Base-by-base conservation (phyloP, 2,113 vertebrate genomes). In the Clarias macrocephalus region DNA sequence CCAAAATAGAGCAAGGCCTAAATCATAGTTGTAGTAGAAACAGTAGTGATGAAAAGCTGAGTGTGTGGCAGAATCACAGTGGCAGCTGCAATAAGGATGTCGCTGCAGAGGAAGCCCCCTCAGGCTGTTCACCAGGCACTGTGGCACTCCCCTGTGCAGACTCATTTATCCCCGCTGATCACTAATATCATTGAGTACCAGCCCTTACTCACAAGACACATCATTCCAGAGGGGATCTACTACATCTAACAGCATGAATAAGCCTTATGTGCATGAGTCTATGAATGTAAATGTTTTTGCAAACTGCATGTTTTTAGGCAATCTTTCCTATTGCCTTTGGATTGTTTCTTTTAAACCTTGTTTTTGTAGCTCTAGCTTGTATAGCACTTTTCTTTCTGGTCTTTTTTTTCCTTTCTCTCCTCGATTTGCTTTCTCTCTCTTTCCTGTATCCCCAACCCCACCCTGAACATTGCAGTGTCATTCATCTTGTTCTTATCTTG, bases 401-500 rank as follows among this genome's bases (percentile, higher is more conserved):
- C 9, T 60, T 70, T 85, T 89, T 33, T 75, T 8, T 48, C 6
- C 57, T 79, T 37, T 85, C 57, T 66, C 25, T 83, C 76, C 54
- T 48, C 48, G 48, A 72, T 62, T 87, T 56, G 82, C 18, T n/a
- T 83, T 37, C 37, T 75, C 73, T 81, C 60, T 88, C 76, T 56
- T 77, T 65, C 18, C 18, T 0, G 59, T 65, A 48, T 25, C 42
- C 18, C 19, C 28, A 76, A 65, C 76, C 76, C 70, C 54, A 77
- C 48, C 84, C 48, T n/a, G 5, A n/a, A 83, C n/a, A 84, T 77
- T 79, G 76, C 75, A 88, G 87, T 70, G 59, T 77, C 84, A 80
- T 90, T 88, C 84, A 86, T 90, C 85, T 88, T 88, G 59, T 80
- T 86, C 76, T 88, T 90, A 88, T 90, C 89, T 76, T 86, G 89